Percentiles rank a stretch among this genome's conserved stretches.
These are phyloP conservation scores for Stichodactyla mertensii DNA, from an alignment of 64 coral and sea anemone species.

Conservation along the genomic window DNA sequence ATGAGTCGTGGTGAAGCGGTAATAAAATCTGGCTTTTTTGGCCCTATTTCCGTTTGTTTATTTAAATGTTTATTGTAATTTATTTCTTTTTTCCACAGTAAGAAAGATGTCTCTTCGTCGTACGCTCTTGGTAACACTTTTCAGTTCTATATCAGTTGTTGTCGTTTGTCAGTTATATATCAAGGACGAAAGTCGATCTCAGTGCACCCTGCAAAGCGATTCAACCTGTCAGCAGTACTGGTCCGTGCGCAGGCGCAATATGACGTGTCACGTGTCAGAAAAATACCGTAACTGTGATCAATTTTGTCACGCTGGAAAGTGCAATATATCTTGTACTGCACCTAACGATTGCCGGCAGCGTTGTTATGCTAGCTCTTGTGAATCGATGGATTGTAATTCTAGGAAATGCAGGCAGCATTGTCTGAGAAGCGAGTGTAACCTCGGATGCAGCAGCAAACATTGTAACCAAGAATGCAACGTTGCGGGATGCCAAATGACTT, in stretches of 20 bases:
- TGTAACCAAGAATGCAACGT: constrained; percentile 47
- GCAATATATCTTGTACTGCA: constrained; percentile 33
- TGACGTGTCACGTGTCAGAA: constrained; percentile 5
- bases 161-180: not conserved
- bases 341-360: constrained; percentile 36
- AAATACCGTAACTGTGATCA: constrained; percentile 25
- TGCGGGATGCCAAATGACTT: constrained; percentile 44
- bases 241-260: constrained; percentile 8
- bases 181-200: not conserved
- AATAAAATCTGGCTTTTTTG: too few species aligned
- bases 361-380: constrained; percentile 34
- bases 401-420: constrained; percentile 50
- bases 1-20: too few species aligned
- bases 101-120: not conserved
- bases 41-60: not conserved
- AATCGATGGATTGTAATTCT: constrained; percentile 34
- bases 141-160: not conserved
- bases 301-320: constrained; percentile 37
- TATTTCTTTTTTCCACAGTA: not conserved
- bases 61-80: not conserved
- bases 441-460: constrained; percentile 36
- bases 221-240: not conserved
- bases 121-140: not conserved
- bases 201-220: not conserved
- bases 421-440: constrained; percentile 42